Conservation (phyloP, 2,888 invertebrate genomes). For the Anthoptus insignis region DNA sequence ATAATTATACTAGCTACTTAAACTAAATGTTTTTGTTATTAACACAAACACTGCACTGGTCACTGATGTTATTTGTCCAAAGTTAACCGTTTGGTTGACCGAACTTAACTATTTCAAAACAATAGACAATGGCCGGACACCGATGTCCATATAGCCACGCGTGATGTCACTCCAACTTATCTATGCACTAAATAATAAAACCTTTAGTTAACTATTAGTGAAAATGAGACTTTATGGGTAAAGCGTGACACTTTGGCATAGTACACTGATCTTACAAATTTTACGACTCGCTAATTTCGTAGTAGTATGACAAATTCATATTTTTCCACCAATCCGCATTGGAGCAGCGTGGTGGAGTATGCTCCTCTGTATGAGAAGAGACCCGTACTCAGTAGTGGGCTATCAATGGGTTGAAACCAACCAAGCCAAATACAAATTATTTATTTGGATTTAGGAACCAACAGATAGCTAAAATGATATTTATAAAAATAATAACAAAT, state of each 20-base stretch:
- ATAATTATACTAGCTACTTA: not conserved
- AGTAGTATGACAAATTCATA: not conserved
- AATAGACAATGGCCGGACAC: slow-evolving; percentile 64
- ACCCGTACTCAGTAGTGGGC: no score
- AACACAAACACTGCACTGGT: slow-evolving; percentile 14
- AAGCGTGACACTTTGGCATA: slow-evolving; percentile 37
- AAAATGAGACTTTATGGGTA: slow-evolving; percentile 42
- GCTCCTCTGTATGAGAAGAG: no score
- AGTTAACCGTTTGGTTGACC: slow-evolving; percentile 15
- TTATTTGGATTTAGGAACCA: no score
- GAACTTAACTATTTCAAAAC: slow-evolving; percentile 42
- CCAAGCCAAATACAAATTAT: no score
- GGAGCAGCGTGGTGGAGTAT: no score
- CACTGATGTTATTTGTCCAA: not conserved
- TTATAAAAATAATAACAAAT: no score
- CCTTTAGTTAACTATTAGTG: slow-evolving; percentile 30
- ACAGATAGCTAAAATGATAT: no score
- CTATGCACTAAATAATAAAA: slow-evolving; percentile 40
- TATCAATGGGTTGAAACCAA: no score
- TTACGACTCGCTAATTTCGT: not conserved
- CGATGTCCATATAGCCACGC: slow-evolving; percentile 43
- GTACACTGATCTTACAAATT: not conserved
- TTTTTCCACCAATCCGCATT: no score
- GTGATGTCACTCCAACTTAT: slow-evolving; percentile 24
- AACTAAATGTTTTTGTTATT: not conserved